phyloP scores from a whole-genome alignment of 2,888 invertebrate genomes.

The Orchesellides sinensis region DNA sequence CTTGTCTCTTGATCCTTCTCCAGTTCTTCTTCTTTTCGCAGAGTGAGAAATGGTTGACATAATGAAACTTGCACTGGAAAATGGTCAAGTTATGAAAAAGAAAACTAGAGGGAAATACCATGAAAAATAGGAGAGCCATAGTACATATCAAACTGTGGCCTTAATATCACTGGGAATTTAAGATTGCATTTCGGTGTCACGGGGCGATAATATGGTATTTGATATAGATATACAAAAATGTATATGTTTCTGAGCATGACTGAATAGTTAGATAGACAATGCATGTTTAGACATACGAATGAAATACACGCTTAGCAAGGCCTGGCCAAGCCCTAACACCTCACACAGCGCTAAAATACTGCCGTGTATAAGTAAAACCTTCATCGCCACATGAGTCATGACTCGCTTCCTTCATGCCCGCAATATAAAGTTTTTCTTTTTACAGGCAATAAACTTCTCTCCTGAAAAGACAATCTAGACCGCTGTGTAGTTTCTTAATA shows the following conservation, averaged over 20 bases:
- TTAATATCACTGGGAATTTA: too few species aligned
- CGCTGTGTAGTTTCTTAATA: slow-evolving; percentile 29
- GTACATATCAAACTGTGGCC: too few species aligned
- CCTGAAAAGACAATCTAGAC: slow-evolving; percentile 13
- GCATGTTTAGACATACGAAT: too few species aligned
- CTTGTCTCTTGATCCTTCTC: slow-evolving; percentile 51
- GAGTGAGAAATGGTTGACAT: slow-evolving; percentile 52
- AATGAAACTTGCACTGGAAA: slow-evolving; percentile 55
- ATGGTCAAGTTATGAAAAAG: slow-evolving; percentile 52
- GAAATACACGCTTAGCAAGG: too few species aligned
- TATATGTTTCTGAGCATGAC: too few species aligned
- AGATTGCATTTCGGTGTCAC: slow-evolving; percentile 8
- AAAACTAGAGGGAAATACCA: slow-evolving; percentile 22
- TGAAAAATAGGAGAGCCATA: not conserved
- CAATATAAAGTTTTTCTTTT: slow-evolving; percentile 22
- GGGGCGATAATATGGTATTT: not conserved
- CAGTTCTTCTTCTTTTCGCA: slow-evolving; percentile 4
- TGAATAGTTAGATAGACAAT: too few species aligned
- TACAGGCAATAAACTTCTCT: slow-evolving; percentile 55
- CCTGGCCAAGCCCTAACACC: not conserved
- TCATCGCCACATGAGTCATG: not conserved
- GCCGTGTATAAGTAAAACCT: not conserved
- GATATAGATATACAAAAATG: too few species aligned
- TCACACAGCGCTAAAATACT: not conserved
- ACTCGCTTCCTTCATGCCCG: not conserved